These are phyloP conservation scores for Erinaceus europaeus DNA, from an alignment of 2,113 vertebrate genomes.

Conservation along the genomic window DNA sequence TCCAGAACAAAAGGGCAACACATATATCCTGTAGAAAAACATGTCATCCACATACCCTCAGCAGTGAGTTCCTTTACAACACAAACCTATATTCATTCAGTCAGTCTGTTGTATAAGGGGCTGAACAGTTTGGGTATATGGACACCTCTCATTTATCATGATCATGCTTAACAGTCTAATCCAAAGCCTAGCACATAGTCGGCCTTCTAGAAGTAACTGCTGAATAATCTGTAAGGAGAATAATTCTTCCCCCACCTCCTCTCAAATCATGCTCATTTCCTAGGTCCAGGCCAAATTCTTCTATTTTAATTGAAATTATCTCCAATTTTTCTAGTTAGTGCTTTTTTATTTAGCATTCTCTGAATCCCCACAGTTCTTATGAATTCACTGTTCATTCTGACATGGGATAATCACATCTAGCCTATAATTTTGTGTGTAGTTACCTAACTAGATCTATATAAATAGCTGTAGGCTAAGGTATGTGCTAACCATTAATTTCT, in stretches of 20 bases:
- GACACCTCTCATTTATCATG: background rate
- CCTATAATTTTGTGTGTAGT: background rate
- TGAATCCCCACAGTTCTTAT: background rate
- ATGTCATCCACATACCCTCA: background rate
- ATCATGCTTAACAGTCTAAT: background rate
- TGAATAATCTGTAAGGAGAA: background rate
- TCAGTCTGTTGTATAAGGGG: accelerated
- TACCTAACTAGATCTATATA: background rate
- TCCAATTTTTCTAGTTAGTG: background rate
- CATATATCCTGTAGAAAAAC: slow-evolving; percentile 92
- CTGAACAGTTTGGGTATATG: accelerated
- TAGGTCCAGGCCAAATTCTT: background rate
- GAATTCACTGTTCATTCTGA: background rate
- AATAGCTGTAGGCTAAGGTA: background rate
- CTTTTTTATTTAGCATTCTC: background rate
- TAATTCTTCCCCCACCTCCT: background rate
- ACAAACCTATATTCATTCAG: background rate
- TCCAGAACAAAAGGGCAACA: slow-evolving; percentile 95
- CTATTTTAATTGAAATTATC: background rate
- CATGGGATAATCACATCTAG: no score
- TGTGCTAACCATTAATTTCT: background rate
- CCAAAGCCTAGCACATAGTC: background rate
- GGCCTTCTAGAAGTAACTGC: background rate
- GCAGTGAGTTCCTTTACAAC: background rate
- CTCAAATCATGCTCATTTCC: background rate